Percentiles rank a stretch among this genome's conserved stretches.
These are phyloP conservation scores for Erynnis tages DNA, from an alignment of 2,888 invertebrate genomes.

Conservation along the genomic window DNA sequence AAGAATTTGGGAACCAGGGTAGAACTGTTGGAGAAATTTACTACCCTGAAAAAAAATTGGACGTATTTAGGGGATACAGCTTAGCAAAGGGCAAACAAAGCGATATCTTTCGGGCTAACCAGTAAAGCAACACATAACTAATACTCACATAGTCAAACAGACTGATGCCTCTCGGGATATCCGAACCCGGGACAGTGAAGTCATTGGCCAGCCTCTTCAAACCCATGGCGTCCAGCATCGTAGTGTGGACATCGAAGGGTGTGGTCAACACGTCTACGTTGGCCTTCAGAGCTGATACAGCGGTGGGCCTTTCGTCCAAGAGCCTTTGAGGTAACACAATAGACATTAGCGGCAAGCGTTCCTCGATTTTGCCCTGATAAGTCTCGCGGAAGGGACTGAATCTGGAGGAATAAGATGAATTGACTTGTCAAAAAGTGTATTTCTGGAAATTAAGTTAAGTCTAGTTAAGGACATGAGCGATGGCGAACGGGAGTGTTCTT, in stretches of 20 bases:
- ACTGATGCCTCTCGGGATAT: conserved; percentile 36
- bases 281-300: conserved; percentile 81
- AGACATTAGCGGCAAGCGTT: conserved; percentile 93
- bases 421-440: too few species aligned
- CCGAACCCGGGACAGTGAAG: conserved; percentile 31
- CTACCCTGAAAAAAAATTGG: too few species aligned
- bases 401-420: too few species aligned
- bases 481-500: too few species aligned
- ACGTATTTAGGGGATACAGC: too few species aligned
- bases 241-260: conserved; percentile 93
- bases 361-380: conserved; percentile 88
- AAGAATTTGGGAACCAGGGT: too few species aligned
- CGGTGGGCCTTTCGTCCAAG: conserved; percentile 79
- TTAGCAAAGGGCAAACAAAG: too few species aligned
- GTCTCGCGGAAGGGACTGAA: conserved; percentile 35
- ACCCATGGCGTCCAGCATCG: conserved; percentile 52
- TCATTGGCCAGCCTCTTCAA: conserved; percentile 30
- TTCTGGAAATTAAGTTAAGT: too few species aligned
- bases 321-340: conserved; percentile 88
- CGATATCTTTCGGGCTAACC: too few species aligned
- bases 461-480: too few species aligned
- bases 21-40: too few species aligned
- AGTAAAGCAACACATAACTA: too few species aligned
- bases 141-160: conserved; percentile 36
- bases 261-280: conserved; percentile 88